These are phyloP conservation scores for Noturus placidus DNA, from an alignment of 2,113 vertebrate genomes.

Conservation along the genomic window DNA sequence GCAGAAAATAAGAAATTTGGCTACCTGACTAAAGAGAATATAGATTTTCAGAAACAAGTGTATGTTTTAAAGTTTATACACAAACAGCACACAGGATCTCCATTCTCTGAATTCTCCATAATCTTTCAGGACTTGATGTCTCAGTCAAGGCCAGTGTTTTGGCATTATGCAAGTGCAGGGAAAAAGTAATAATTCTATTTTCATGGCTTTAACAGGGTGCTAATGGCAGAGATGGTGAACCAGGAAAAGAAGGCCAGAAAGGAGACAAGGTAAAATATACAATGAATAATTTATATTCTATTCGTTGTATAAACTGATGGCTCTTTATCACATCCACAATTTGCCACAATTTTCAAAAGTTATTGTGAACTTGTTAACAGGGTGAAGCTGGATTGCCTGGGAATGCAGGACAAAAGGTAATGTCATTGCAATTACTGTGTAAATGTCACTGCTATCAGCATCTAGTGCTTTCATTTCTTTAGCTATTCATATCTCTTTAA, in stretches of 20 bases:
- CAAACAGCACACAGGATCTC: neutral
- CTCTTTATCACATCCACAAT: neutral
- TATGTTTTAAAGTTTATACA: neutral
- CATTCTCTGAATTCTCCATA: neutral
- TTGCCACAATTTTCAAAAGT: neutral
- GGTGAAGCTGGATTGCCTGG: slow-evolving; percentile 81
- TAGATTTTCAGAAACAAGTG: neutral
- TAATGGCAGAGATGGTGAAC: slow-evolving; percentile 76
- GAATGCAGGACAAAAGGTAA: slow-evolving; percentile 82
- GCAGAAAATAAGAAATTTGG: neutral
- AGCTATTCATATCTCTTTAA: neutral
- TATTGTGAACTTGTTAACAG: slow-evolving; percentile 69
- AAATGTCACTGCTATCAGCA: neutral
- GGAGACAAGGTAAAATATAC: slow-evolving; percentile 78
- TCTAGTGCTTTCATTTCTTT: neutral
- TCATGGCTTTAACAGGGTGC: slow-evolving; percentile 72
- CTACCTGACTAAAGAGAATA: neutral
- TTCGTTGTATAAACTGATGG: neutral
- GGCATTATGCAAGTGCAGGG: neutral
- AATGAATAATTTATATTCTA: neutral
- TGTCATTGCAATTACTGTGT: neutral
- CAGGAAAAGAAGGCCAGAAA: slow-evolving; percentile 74
- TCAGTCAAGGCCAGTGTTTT: neutral
- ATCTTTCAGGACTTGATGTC: neutral
- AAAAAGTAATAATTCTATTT: neutral